Evolutionary conservation across 1,140 invertebrate genomes (phyloP).

Genomic region (Doryteuthis pealeii): DNA sequence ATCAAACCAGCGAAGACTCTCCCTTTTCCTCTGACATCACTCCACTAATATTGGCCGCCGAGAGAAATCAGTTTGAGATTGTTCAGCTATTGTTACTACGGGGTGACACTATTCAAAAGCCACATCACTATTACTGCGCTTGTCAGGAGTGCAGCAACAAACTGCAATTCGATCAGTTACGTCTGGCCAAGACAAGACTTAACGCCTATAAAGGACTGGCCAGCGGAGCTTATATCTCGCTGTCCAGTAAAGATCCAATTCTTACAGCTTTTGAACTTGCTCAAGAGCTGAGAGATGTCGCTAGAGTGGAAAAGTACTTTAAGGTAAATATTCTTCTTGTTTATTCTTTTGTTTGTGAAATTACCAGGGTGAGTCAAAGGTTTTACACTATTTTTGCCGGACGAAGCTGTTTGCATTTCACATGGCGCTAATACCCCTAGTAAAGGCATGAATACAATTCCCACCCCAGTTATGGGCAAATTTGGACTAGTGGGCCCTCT

Average conservation of each 20-base stretch:
- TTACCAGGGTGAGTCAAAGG: too few relatives aligned
- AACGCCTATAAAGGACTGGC: constrained; percentile 54
- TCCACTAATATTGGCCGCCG: constrained; percentile 56
- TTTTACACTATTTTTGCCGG: too few relatives aligned
- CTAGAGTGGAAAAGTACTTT: constrained; percentile 63
- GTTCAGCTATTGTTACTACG: constrained; percentile 56
- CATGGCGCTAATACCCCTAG: too few relatives aligned
- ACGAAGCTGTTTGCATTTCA: too few relatives aligned
- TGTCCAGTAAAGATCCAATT: constrained; percentile 69
- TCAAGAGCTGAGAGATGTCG: constrained; percentile 60
- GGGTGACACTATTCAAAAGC: constrained; percentile 59
- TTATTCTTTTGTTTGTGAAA: too few relatives aligned
- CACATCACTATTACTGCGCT: constrained; percentile 67
- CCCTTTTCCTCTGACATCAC: constrained; percentile 57
- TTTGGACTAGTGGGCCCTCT: too few relatives aligned
- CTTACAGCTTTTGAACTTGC: constrained; percentile 68
- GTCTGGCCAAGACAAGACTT: constrained; percentile 49
- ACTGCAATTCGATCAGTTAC: constrained; percentile 46
- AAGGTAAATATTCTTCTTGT: too few relatives aligned
- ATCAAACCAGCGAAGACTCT: constrained; percentile 45
- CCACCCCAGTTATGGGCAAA: too few relatives aligned
- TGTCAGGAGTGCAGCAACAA: constrained; percentile 66
- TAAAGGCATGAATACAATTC: too few relatives aligned
- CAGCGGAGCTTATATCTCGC: constrained; percentile 66
- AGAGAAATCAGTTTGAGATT: constrained; percentile 59